Evolutionary conservation across 2,113 vertebrate genomes (phyloP).

Genomic region (Phocoena sinus): DNA sequence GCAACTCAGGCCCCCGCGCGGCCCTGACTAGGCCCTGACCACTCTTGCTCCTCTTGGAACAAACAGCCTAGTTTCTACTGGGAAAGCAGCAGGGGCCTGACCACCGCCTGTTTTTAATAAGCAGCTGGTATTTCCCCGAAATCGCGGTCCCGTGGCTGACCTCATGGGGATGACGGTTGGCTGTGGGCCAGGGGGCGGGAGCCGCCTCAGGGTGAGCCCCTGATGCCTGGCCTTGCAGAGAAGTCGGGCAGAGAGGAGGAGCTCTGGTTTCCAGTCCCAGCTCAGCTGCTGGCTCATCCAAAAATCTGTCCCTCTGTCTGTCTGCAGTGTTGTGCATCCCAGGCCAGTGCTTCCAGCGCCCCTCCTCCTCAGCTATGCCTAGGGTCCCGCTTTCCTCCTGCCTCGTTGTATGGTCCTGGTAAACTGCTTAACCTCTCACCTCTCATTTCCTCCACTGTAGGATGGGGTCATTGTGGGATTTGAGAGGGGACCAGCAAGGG

Average conservation of each 20-base stretch:
- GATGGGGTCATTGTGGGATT: not conserved
- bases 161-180: constrained; percentile 61
- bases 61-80: constrained; percentile 56
- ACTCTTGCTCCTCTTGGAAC: constrained; percentile 50
- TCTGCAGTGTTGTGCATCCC: not conserved
- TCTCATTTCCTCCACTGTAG: not conserved
- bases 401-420: not conserved
- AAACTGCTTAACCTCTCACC: not conserved
- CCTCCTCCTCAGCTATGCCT: not conserved
- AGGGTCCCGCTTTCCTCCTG: too few relatives aligned
- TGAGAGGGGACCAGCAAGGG: not conserved
- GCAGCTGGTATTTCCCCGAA: constrained; percentile 74
- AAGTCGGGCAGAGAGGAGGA: not conserved
- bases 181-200: constrained; percentile 2
- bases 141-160: constrained; percentile 65
- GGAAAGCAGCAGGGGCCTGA: constrained; percentile 64
- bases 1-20: not conserved
- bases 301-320: not conserved
- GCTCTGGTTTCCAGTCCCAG: not conserved
- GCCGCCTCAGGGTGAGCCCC: constrained; percentile 31
- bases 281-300: not conserved
- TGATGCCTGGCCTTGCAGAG: not conserved
- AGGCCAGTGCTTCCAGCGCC: not conserved
- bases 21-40: not conserved
- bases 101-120: constrained; percentile 71